Percentiles rank a stretch among this genome's conserved stretches.
These are phyloP conservation scores for Caranx ignobilis DNA, from an alignment of 2,113 vertebrate species.

Conservation along the genomic window DNA sequence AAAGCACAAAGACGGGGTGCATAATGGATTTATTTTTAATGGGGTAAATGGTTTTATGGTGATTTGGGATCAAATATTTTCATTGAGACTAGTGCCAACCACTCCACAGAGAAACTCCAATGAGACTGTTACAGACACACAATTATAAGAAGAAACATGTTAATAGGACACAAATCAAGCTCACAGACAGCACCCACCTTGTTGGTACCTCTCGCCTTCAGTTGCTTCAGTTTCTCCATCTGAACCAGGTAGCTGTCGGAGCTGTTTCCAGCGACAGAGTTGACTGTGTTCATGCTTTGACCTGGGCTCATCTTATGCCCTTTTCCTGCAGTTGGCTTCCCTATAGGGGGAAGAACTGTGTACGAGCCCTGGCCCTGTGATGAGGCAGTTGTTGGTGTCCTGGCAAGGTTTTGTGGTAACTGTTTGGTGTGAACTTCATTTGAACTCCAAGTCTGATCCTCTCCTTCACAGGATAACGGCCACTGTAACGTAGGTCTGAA, in stretches of 20 bases:
- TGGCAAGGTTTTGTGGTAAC: constrained; percentile 26
- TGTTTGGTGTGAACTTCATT: constrained; percentile 33
- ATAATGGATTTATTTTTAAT: background rate
- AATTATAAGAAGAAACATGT: background rate
- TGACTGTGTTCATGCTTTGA: constrained; percentile 27
- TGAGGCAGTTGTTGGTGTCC: constrained; percentile 4
- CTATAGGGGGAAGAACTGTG: constrained; percentile 81
- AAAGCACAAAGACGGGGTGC: background rate
- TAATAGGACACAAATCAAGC: background rate
- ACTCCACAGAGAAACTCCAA: background rate
- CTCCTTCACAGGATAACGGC: constrained; percentile 44
- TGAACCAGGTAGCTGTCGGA: constrained; percentile 84
- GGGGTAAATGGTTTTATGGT: background rate
- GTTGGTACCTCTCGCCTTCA: constrained; percentile 61
- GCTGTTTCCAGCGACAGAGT: constrained; percentile 62
- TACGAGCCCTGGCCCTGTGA: constrained; percentile 42
- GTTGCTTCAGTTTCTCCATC: constrained; percentile 80
- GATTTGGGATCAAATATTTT: background rate
- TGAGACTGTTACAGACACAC: background rate
- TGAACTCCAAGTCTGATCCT: constrained; percentile 28
- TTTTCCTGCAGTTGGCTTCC: constrained; percentile 50
- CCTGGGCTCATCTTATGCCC: constrained; percentile 40
- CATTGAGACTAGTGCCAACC: background rate
- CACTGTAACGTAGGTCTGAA: constrained; percentile 56
- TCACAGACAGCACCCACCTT: constrained; percentile 82